A percentile compares a stretch with the other conserved stretches of the same genome.
Conservation (phyloP, 2,888 invertebrate genomes). For the Rhagium mordax region DNA sequence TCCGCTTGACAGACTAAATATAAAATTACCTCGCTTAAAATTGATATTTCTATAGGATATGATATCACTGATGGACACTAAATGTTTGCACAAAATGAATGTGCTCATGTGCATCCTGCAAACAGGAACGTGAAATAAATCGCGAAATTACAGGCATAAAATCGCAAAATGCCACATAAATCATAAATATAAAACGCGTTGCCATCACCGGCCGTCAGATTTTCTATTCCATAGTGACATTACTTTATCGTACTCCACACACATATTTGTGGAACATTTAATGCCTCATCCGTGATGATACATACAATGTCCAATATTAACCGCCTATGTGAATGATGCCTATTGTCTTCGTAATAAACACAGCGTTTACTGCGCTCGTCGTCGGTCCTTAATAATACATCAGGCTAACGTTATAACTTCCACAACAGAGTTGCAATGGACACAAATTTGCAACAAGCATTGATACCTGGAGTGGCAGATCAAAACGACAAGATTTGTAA, state of each 20-base stretch:
- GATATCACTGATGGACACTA: slow-evolving; percentile 8
- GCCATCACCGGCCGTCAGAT: background rate
- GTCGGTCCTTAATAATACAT: background rate
- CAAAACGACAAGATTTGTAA: too few relatives aligned
- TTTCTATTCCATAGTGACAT: slow-evolving; percentile 14
- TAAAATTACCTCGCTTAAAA: background rate
- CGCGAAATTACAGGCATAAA: slow-evolving; percentile 26
- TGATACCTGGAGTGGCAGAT: too few relatives aligned
- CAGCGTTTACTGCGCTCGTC: slow-evolving; percentile 10
- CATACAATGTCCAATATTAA: slow-evolving; percentile 9
- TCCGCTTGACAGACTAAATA: too few relatives aligned
- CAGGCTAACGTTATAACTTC: background rate
- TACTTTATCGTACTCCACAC: slow-evolving; percentile 16
- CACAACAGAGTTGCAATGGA: background rate
- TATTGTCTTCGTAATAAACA: slow-evolving; percentile 10
- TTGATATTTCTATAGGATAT: background rate
- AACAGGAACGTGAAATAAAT: slow-evolving; percentile 14
- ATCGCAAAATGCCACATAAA: slow-evolving; percentile 18
- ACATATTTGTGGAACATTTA: slow-evolving; percentile 15
- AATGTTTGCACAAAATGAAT: background rate
- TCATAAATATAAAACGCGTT: slow-evolving; percentile 25
- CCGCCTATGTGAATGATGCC: slow-evolving; percentile 8
- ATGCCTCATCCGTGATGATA: slow-evolving; percentile 18
- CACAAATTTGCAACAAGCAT: background rate
- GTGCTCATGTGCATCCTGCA: slow-evolving; percentile 2